phyloP scores from a whole-genome alignment of 2,888 invertebrate species.

The Apodemia zela region DNA sequence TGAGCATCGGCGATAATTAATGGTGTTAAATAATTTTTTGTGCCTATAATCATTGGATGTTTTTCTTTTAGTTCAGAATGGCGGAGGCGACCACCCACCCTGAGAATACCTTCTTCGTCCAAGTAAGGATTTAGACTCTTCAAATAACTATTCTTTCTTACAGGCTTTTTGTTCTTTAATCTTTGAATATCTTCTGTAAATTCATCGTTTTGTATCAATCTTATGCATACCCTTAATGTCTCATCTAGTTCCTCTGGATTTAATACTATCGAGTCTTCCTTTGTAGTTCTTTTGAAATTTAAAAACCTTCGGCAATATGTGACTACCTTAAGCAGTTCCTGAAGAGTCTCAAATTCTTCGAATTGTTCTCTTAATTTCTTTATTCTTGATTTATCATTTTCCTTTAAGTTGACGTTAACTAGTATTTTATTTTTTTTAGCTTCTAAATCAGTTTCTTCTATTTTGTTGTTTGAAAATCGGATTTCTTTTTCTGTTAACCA shows the following conservation, averaged over 20 bases:
- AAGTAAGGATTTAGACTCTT: constrained; percentile 32
- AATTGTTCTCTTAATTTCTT: background rate
- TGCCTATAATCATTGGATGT: constrained; percentile 33
- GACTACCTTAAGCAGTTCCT: background rate
- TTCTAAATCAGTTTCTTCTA: constrained; percentile 5
- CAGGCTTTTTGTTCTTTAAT: constrained; percentile 13
- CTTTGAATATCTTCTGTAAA: background rate
- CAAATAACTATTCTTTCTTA: constrained; percentile 25
- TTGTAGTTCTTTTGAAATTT: background rate
- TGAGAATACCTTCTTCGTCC: constrained; percentile 22
- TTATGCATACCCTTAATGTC: background rate
- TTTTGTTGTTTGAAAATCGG: background rate
- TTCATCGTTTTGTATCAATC: background rate
- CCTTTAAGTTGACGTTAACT: constrained; percentile 8
- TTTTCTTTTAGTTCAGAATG: constrained; percentile 24
- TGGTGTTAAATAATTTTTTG: constrained; percentile 27
- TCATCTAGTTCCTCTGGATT: background rate
- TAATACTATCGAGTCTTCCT: background rate
- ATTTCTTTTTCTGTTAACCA: constrained; percentile 29
- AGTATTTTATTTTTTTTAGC: constrained; percentile 9
- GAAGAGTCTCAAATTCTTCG: background rate
- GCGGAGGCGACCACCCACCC: constrained; percentile 16
- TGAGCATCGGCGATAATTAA: constrained; percentile 31
- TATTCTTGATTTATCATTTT: background rate
- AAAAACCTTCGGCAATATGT: background rate